A percentile compares a stretch with the other conserved stretches of the same genome.
These are phyloP conservation scores for Phalacrocorax brasilianus DNA, from an alignment of 2,113 vertebrate species.

Conservation along the genomic window DNA sequence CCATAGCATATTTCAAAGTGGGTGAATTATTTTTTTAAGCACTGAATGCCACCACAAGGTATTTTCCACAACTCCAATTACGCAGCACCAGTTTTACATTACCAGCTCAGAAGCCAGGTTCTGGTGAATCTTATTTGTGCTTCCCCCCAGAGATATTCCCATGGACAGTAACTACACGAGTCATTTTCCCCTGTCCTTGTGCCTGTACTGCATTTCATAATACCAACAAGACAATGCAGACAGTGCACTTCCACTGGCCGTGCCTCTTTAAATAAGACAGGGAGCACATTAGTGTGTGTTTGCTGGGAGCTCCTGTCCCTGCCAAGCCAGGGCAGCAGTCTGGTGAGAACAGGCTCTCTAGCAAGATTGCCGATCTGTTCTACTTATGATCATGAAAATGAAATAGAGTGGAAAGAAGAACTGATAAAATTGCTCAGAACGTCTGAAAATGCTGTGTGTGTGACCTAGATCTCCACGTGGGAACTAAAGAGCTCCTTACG, in stretches of 20 bases:
- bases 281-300: fast-evolving
- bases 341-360: neutral
- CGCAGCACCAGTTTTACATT: neutral
- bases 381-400: fast-evolving
- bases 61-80: neutral
- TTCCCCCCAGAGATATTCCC: neutral
- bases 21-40: neutral
- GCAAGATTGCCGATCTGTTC: neutral
- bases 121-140: neutral
- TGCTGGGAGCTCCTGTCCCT: neutral
- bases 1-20: fast-evolving
- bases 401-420: neutral
- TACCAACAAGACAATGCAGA: neutral
- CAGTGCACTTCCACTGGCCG: fast-evolving
- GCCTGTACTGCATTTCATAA: neutral
- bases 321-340: neutral
- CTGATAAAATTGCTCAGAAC: neutral
- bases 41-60: neutral
- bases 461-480: neutral
- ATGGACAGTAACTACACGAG: neutral
- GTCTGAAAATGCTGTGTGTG: neutral
- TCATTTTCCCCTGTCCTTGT: neutral
- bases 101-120: neutral
- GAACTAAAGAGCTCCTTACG: neutral
- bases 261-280: neutral